These are phyloP conservation scores for Eupeodes latifasciatus DNA, from an alignment of 2,888 invertebrate genomes.

Conservation along the genomic window DNA sequence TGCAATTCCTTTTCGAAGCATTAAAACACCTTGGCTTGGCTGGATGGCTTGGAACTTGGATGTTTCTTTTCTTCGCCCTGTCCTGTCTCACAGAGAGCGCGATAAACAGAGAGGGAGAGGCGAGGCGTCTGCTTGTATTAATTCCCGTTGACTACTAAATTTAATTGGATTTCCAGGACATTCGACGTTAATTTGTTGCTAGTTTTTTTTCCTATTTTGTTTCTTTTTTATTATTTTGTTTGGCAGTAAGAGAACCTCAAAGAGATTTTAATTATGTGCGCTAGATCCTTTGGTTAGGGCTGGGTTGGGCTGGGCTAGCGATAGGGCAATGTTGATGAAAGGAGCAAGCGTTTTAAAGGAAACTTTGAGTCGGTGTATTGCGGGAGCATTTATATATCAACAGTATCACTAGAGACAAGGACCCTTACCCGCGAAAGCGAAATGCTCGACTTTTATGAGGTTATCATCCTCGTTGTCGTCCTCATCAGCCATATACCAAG, in stretches of 20 bases:
- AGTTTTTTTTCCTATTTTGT: conserved; percentile 31
- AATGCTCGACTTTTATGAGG: conserved; percentile 59
- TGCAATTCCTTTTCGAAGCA: conserved; percentile 45
- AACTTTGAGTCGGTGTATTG: conserved; percentile 16
- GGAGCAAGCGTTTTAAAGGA: background rate
- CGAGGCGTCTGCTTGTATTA: conserved; percentile 54
- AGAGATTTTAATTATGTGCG: conserved; percentile 71
- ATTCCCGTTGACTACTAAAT: conserved; percentile 66
- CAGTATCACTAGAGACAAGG: conserved; percentile 42
- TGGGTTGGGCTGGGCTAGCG: no score
- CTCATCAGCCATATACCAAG: background rate
- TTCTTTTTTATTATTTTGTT: conserved; percentile 42
- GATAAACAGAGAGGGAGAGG: no score
- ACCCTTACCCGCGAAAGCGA: conserved; percentile 42
- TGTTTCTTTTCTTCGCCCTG: conserved; percentile 2
- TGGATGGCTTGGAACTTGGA: conserved; percentile 15
- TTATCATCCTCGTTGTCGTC: conserved; percentile 68
- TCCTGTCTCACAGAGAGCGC: background rate
- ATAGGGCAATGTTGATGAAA: background rate
- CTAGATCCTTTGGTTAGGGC: conserved; percentile 29
- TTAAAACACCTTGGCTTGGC: conserved; percentile 39
- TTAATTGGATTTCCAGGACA: conserved; percentile 75
- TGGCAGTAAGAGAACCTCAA: conserved; percentile 35
- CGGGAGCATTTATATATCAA: conserved; percentile 42
- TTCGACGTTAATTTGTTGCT: conserved; percentile 66